Evolutionary conservation across 2,888 invertebrate genomes (phyloP).

Genomic region (Creontiades dilutus): DNA sequence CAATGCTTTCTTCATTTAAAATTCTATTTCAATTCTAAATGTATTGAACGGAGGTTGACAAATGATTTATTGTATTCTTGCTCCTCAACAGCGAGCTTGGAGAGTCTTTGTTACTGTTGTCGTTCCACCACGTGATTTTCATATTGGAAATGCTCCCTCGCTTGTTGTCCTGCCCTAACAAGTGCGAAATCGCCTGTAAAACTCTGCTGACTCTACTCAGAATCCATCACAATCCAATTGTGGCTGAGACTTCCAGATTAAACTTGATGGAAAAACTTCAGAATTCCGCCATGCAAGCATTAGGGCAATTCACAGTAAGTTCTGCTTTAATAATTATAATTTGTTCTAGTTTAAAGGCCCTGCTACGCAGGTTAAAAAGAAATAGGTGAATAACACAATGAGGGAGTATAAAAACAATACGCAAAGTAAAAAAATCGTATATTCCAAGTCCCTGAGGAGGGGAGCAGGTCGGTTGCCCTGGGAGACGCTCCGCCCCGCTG

Average conservation of each 20-base stretch:
- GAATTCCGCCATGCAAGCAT: slow-evolving; percentile 81
- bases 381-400: too few species aligned
- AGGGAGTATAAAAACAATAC: too few species aligned
- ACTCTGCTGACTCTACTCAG: slow-evolving; percentile 87
- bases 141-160: slow-evolving; percentile 88
- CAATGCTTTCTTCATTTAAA: too few species aligned
- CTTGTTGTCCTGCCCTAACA: slow-evolving; percentile 84
- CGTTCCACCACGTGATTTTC: slow-evolving; percentile 83
- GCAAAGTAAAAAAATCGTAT: too few species aligned
- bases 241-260: slow-evolving; percentile 85
- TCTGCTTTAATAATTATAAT: background rate
- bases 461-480: too few species aligned
- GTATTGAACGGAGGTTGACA: too few species aligned
- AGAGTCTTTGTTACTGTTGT: slow-evolving; percentile 91
- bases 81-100: slow-evolving; percentile 88
- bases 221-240: slow-evolving; percentile 89
- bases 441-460: too few species aligned
- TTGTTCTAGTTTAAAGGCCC: too few species aligned
- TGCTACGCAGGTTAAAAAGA: too few species aligned
- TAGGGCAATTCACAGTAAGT: slow-evolving; percentile 83
- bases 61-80: background rate
- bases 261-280: slow-evolving; percentile 84
- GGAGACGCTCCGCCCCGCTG: too few species aligned
- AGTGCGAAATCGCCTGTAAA: slow-evolving; percentile 88
- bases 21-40: too few species aligned